Evolutionary conservation across 2,888 invertebrate species (phyloP).

Genomic region (Ligdia adustata): DNA sequence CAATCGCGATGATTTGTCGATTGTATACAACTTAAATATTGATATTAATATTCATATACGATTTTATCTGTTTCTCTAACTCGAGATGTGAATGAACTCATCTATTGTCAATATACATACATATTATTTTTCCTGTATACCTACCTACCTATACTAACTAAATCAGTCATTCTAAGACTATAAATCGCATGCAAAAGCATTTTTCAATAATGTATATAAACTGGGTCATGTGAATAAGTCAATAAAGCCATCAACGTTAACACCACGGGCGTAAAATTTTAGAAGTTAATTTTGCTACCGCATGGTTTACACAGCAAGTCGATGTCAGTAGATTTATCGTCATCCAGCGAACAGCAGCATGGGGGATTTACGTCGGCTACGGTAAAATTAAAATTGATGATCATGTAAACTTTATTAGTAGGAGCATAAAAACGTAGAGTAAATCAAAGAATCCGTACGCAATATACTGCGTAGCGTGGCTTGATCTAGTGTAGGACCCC

Average conservation of each 20-base stretch:
- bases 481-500: constrained; percentile 62
- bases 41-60: constrained; percentile 80
- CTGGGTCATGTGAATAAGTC: background rate
- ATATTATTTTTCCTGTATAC: too few species aligned
- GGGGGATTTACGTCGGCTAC: constrained; percentile 51
- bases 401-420: constrained; percentile 77
- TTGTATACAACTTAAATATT: constrained; percentile 77
- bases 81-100: constrained; percentile 22
- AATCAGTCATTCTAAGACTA: too few species aligned
- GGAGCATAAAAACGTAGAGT: constrained; percentile 70
- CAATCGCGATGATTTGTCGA: constrained; percentile 81
- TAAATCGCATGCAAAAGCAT: too few species aligned
- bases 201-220: background rate
- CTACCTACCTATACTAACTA: too few species aligned
- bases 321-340: constrained; percentile 67
- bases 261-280: constrained; percentile 9
- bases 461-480: constrained; percentile 43
- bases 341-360: constrained; percentile 57
- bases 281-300: constrained; percentile 25
- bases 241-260: constrained; percentile 2
- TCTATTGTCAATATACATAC: constrained; percentile 1
- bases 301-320: constrained; percentile 48
- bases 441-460: constrained; percentile 64
- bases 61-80: constrained; percentile 59
- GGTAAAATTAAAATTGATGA: constrained; percentile 79